Evolutionary conservation across 2,797 vertebrate species (phyloP).

Genomic region (Selene dorsalis): DNA sequence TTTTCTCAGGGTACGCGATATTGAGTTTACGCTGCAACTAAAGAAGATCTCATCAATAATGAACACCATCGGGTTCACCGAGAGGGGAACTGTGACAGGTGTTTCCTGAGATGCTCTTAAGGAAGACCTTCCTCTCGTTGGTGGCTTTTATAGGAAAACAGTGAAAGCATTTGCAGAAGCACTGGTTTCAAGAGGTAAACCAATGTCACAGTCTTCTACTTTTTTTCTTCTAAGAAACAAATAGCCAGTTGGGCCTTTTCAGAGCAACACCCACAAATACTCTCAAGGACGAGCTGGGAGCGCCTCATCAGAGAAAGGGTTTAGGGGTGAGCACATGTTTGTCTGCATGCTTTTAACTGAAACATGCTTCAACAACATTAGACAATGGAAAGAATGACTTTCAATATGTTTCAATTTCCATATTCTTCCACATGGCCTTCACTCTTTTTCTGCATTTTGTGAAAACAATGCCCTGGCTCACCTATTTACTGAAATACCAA

Average conservation of each 20-base stretch:
- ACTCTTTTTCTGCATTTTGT: constrained; percentile 17
- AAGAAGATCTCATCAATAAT: constrained; percentile 77
- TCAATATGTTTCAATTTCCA: constrained; percentile 47
- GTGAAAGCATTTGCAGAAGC: constrained; percentile 26
- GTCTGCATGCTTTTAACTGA: constrained; percentile 40
- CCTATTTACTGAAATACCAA: constrained; percentile 24
- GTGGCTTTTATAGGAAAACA: constrained; percentile 26
- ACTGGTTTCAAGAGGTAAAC: constrained; percentile 34
- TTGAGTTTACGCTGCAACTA: constrained; percentile 22
- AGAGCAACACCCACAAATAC: constrained; percentile 24
- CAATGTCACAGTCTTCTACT: neutral
- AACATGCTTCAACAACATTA: constrained; percentile 34
- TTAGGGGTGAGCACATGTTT: constrained; percentile 45
- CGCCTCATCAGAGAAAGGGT: constrained; percentile 26
- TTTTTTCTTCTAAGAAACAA: constrained; percentile 28
- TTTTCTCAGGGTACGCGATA: constrained; percentile 35
- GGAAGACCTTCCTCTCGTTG: constrained; percentile 33
- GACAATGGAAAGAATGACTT: constrained; percentile 53
- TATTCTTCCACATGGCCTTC: constrained; percentile 30
- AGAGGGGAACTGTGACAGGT: constrained; percentile 73
- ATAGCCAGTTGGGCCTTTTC: constrained; percentile 12
- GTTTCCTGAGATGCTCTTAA: constrained; percentile 58
- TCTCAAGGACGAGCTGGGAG: constrained; percentile 49
- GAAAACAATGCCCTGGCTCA: constrained; percentile 16
- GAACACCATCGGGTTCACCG: constrained; percentile 64